Evolutionary conservation across 2,113 vertebrate genomes (phyloP), one percentile per base, ranked within the genome.

Genomic region (Pygoscelis antarcticus): DNA sequence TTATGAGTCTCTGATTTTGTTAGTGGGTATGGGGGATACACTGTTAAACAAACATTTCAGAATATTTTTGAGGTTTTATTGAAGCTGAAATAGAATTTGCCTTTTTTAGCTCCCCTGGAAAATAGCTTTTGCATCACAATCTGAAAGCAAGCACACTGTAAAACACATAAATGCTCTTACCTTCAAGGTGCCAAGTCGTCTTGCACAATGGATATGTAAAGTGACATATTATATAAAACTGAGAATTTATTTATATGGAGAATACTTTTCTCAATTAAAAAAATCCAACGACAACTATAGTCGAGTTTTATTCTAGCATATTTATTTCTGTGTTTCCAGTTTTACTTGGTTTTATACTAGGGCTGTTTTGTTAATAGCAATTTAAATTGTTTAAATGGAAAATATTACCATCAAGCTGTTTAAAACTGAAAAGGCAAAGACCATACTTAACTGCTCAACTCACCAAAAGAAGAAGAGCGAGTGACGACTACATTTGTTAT

Each of bases 381-480:
- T 58, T 83, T 70, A 16, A 42, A 29, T 71, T 61, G 64, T 47
- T 90, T 85, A 71, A 58, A 75, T 55, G 29, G 26, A 49, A 88
- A 65, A 82, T 78, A 38, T 7, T 34, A 11, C 13, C 11, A 26
- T 61, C 29, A 46, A 26, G 29, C 49, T 64, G 19, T 83, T 94
- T 62, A 60, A 95, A 94, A 47, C 25, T 29, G 40, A 72, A 90
- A 76, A 90, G 30, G 14, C 11, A 16, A 94, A 65, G 46, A 66
- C 40, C 27, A 3, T 81, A 11, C 8, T 55, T 87, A 54, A 92
- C 27, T 77, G 11, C 7, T 93, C 11, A 66, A 38, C 22, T 90
- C 23, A 25, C 7, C 0, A 0, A 64, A 66, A 79, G 8, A 54
- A 83, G 32, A 66, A 65, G 51, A 89, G 13, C 0, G 1, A 46